Percentiles rank a stretch among this genome's conserved stretches.
Evolutionary conservation across 23 tunicate species (phyloP).

Genomic region (Aplidium turbinatum): DNA sequence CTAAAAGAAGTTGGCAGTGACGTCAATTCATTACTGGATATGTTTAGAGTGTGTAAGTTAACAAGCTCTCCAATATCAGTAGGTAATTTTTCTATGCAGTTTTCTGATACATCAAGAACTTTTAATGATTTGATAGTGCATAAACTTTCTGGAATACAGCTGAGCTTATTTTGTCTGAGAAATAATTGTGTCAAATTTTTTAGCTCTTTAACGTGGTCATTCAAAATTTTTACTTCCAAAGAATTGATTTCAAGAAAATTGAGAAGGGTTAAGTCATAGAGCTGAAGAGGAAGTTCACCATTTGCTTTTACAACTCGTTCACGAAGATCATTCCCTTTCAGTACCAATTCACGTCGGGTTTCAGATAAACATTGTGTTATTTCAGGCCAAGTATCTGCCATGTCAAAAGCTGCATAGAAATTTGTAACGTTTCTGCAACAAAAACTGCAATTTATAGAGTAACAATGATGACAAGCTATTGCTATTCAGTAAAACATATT

Average conservation of each 20-base stretch:
- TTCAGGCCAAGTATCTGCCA: constrained; percentile 67
- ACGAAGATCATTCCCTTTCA: constrained; percentile 45
- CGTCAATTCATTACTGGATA: constrained; percentile 46
- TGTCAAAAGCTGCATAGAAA: too few species aligned
- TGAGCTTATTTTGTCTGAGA: constrained; percentile 45
- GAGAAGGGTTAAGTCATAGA: constrained; percentile 45
- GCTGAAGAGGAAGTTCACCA: constrained; percentile 47
- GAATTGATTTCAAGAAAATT: constrained; percentile 71
- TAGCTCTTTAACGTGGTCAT: constrained; percentile 35
- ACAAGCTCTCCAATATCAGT: constrained; percentile 52
- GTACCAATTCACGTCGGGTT: constrained; percentile 62
- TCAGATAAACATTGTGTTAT: constrained; percentile 39
- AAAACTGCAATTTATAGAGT: too few species aligned
- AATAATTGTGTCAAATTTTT: constrained; percentile 52
- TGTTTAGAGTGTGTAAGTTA: constrained; percentile 59
- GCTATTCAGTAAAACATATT: too few species aligned
- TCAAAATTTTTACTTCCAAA: constrained; percentile 31
- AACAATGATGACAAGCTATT: too few species aligned
- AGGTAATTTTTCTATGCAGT: constrained; percentile 48
- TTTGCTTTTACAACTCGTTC: constrained; percentile 25
- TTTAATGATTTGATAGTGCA: constrained; percentile 46
- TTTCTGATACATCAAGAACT: constrained; percentile 67
- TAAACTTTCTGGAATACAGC: constrained; percentile 36
- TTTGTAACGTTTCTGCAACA: too few species aligned
- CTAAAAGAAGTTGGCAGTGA: constrained; percentile 41